A percentile compares a stretch with the other conserved stretches of the same genome.
These are phyloP conservation scores for Andrena bucephala DNA, from an alignment of 2,888 invertebrate species.

Conservation along the genomic window DNA sequence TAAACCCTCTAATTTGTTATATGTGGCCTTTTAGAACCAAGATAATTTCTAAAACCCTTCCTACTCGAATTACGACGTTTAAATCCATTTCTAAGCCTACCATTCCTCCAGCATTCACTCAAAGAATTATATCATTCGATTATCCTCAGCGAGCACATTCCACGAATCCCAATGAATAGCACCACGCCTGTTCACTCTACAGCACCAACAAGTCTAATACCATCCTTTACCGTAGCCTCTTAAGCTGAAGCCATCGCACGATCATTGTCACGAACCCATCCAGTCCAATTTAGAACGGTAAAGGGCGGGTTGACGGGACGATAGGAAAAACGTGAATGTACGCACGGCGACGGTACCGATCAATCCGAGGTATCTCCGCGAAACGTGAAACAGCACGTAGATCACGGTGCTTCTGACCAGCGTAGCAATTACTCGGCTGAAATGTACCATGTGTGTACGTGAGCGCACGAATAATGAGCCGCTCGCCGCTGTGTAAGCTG, in stretches of 20 bases:
- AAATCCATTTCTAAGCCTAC: background rate
- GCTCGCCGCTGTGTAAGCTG: conserved; percentile 54
- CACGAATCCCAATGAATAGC: too few species aligned
- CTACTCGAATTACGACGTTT: background rate
- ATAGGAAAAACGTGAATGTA: background rate
- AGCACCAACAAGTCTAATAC: background rate
- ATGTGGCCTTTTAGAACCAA: background rate
- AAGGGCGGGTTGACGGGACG: background rate
- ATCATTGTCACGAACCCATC: background rate
- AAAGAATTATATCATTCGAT: background rate
- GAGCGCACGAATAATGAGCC: conserved; percentile 68
- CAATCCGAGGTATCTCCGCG: conserved; percentile 1
- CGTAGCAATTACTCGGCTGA: conserved; percentile 62
- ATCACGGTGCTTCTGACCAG: conserved; percentile 43
- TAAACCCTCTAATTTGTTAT: too few species aligned
- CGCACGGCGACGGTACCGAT: conserved; percentile 9
- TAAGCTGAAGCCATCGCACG: background rate
- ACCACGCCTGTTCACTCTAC: too few species aligned
- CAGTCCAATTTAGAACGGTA: background rate
- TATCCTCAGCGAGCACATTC: background rate
- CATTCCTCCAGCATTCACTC: background rate
- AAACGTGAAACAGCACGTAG: conserved; percentile 22
- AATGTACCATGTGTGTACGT: conserved; percentile 60
- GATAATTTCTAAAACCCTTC: background rate
- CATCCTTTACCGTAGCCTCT: background rate